phyloP scores from a whole-genome alignment of 2,113 vertebrate genomes.

The Saimiri boliviensis region DNA sequence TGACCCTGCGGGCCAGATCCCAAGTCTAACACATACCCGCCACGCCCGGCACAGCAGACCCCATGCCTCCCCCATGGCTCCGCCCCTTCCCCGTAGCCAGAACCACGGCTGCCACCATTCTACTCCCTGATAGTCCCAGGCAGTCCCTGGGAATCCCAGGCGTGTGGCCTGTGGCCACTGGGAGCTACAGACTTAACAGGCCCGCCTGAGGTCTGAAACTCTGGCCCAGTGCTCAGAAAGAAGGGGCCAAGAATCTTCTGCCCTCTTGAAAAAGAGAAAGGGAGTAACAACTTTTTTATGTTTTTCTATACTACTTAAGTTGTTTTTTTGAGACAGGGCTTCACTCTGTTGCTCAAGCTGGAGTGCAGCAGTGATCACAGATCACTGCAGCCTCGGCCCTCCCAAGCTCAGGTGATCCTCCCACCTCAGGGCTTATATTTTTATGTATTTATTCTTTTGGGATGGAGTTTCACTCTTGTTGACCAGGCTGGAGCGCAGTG shows the following conservation, averaged over 20 bases:
- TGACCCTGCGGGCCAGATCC: no score
- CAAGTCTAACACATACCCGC: not conserved
- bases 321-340: not conserved
- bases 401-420: no score
- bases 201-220: not conserved
- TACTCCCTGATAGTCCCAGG: no score
- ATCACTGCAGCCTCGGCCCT: no score
- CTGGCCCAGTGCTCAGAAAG: not conserved
- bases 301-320: not conserved
- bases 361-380: no score
- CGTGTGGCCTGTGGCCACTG: not conserved
- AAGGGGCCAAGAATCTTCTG: not conserved
- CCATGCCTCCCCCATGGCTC: rapidly evolving
- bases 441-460: no score
- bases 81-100: not conserved
- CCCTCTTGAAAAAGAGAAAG: not conserved
- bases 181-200: not conserved
- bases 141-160: not conserved
- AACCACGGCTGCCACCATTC: rapidly evolving
- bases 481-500: no score
- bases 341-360: no score
- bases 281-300: not conserved
- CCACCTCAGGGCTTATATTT: no score
- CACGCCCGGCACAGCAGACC: not conserved
- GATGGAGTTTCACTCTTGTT: no score